Conservation (phyloP, 1,140 invertebrate genomes). For the Zophobas atratus region DNA sequence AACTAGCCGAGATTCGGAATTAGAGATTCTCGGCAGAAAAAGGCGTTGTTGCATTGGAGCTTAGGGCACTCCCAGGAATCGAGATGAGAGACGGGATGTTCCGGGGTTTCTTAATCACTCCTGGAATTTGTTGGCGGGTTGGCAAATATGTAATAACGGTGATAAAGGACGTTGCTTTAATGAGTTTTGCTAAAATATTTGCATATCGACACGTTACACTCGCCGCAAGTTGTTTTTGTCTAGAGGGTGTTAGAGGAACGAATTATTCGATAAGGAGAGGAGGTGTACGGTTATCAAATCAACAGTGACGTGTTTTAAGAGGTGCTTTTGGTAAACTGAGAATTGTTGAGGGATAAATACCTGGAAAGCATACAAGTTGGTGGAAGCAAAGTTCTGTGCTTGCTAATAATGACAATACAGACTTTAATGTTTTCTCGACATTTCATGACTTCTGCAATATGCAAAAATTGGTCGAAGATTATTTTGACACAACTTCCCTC, state of each 20-base stretch:
- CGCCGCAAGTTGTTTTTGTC: neutral
- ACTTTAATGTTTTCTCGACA: too few relatives aligned
- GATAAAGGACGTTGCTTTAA: neutral
- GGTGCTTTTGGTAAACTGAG: too few relatives aligned
- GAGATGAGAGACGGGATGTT: slow-evolving; percentile 8
- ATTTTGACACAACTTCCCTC: too few relatives aligned
- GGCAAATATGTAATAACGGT: slow-evolving; percentile 19
- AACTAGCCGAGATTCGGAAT: slow-evolving; percentile 11
- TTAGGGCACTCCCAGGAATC: neutral
- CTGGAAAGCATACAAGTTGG: too few relatives aligned
- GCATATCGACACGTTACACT: slow-evolving; percentile 17
- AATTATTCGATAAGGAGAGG: neutral
- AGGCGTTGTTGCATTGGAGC: slow-evolving; percentile 26
- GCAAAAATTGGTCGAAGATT: too few relatives aligned
- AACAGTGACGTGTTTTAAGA: too few relatives aligned
- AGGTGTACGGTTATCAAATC: neutral
- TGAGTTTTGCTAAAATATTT: slow-evolving; percentile 10
- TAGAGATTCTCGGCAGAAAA: slow-evolving; percentile 4
- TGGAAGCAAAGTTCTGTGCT: too few relatives aligned
- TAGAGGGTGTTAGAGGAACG: neutral
- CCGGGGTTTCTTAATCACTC: slow-evolving; percentile 25
- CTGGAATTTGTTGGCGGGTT: slow-evolving; percentile 20
- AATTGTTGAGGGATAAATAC: too few relatives aligned
- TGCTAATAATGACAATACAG: too few relatives aligned
- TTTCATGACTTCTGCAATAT: too few relatives aligned